Evolutionary conservation across 1,140 invertebrate genomes (phyloP).

Genomic region (Melipona quadrifasciata): DNA sequence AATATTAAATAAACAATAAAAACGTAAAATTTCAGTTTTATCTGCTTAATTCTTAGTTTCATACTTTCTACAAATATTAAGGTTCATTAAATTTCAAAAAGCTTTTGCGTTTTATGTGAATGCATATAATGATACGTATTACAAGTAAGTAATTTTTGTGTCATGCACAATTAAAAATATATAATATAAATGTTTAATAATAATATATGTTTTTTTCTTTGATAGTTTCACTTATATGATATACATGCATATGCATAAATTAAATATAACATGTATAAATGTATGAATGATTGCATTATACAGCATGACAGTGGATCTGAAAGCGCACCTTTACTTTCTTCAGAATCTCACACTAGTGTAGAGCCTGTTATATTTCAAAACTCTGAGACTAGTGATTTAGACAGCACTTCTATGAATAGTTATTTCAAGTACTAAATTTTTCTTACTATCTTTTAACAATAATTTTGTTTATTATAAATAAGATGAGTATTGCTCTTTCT

Average conservation of each 20-base stretch:
- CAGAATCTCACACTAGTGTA: constrained; percentile 58
- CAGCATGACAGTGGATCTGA: constrained; percentile 69
- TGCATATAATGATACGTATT: background rate
- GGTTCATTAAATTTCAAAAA: background rate
- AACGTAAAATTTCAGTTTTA: background rate
- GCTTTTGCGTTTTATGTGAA: background rate
- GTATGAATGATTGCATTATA: constrained; percentile 33
- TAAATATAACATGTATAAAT: constrained; percentile 48
- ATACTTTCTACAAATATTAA: background rate
- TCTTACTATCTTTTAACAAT: background rate
- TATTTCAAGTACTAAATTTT: constrained; percentile 51
- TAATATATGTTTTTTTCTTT: background rate
- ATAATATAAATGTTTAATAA: constrained; percentile 5
- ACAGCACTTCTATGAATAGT: constrained; percentile 36
- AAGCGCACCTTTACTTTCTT: constrained; percentile 68
- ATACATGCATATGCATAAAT: background rate
- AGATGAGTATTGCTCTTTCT: background rate
- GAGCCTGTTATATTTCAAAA: constrained; percentile 61
- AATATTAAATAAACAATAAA: background rate
- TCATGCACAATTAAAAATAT: background rate
- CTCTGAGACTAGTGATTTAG: constrained; percentile 70
- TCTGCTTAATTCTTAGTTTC: background rate
- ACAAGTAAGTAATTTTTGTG: constrained; percentile 1
- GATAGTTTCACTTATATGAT: background rate
- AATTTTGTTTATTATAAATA: background rate